Base-by-base conservation (phyloP, 2,888 invertebrate species). In the Homarus gammarus region DNA sequence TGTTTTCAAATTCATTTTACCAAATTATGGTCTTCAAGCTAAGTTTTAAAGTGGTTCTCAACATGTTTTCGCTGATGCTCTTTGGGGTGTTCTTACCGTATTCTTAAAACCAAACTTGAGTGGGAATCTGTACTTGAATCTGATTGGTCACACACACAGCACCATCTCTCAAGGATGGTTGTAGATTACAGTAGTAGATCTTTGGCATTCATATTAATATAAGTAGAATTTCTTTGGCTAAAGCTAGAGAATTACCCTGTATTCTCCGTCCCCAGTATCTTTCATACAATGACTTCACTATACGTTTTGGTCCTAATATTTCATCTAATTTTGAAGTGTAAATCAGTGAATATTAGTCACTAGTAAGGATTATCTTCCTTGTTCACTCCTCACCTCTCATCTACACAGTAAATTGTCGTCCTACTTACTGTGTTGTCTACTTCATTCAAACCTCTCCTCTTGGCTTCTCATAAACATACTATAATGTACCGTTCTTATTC, bases 151-250 rank as follows among this genome's bases (percentile, higher is more conserved):
- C 56, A 56, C 18, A 49, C 12, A 10, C 44, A 49, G 12, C 44
- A 49, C 56, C 3, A 22, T 56, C 22, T 18, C 56, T 64, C 64
- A 27, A 64, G 64, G 5, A 12, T 22, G 27, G 12, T 64, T 64
- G n/a, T 22, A 64, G 64, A 64, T 27, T 64, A 27, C 22, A 5
- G 27, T 64, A 27, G 0, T 5, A 22, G 27, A 61, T 78, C 78
- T 79, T 64, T 64, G 79, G 79, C 64, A 79, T 79, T 79, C 64
- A 22, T 36, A 64, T 27, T 56, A 79, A 27, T 49, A 36, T 36
- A 79, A 56, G 38, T 79, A 8, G 64, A 64, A 79, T 64, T 79
- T 61, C 79, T 79, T 61, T 79, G 64, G 79, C 79, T 79, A 79
- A 61, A 79, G 38, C 79, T 79, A 79, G 27, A 27, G 61, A 49